Evolutionary conservation across 2,888 invertebrate species (phyloP).

Genomic region (Cephonodes hylas): DNA sequence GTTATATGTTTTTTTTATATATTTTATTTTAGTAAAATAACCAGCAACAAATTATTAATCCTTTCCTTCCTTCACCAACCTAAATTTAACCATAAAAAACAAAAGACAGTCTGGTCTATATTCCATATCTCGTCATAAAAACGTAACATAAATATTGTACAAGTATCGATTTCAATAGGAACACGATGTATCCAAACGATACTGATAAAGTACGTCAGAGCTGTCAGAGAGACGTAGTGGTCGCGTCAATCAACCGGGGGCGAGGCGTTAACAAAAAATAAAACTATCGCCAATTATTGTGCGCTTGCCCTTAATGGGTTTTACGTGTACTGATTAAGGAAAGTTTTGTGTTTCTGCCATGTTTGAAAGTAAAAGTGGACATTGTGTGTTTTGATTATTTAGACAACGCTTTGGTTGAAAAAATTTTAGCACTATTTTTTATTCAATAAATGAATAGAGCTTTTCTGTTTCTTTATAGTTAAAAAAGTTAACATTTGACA

Average conservation of each 20-base stretch:
- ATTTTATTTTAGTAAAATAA: too few relatives aligned
- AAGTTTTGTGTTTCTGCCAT: slow-evolving; percentile 49
- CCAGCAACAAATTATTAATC: too few relatives aligned
- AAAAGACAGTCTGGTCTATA: not conserved
- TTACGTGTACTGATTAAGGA: slow-evolving; percentile 68
- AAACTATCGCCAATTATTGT: slow-evolving; percentile 69
- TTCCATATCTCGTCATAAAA: not conserved
- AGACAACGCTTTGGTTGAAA: too few relatives aligned
- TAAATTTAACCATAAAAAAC: not conserved
- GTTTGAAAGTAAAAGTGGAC: not conserved
- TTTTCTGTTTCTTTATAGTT: too few relatives aligned
- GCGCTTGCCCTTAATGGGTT: slow-evolving; percentile 73
- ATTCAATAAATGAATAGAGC: too few relatives aligned
- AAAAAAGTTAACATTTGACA: too few relatives aligned
- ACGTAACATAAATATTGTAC: not conserved
- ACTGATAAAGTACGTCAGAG: slow-evolving; percentile 62
- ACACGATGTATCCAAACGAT: slow-evolving; percentile 49
- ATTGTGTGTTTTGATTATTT: too few relatives aligned
- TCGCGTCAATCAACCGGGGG: slow-evolving; percentile 68
- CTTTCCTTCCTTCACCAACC: too few relatives aligned
- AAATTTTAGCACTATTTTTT: too few relatives aligned
- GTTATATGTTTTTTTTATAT: too few relatives aligned
- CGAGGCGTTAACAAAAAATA: slow-evolving; percentile 63
- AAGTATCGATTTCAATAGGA: slow-evolving; percentile 12
- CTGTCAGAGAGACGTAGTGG: slow-evolving; percentile 77